Conservation (phyloP, 2,888 invertebrate genomes). For the Megastigmus dorsalis region DNA sequence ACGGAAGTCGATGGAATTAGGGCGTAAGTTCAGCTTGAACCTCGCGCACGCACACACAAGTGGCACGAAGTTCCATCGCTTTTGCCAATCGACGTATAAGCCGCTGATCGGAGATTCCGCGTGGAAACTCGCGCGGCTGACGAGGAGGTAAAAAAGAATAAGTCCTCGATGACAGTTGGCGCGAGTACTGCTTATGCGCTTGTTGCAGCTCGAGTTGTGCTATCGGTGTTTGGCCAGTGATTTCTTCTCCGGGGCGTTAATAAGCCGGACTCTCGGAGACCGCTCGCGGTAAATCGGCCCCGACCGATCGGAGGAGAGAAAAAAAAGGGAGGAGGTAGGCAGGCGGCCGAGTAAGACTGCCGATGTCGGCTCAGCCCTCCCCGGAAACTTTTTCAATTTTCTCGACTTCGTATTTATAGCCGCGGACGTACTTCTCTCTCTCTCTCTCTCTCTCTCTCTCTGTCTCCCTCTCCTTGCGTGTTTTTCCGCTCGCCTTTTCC, state of each 20-base stretch:
- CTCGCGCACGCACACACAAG: too few relatives aligned
- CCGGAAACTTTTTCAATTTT: conserved; percentile 68
- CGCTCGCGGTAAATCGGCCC: conserved; percentile 6
- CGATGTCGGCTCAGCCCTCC: conserved; percentile 48
- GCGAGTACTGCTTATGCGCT: too few relatives aligned
- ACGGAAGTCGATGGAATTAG: background rate
- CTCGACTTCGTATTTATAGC: conserved; percentile 66
- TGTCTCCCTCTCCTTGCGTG: conserved; percentile 34
- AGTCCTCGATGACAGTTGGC: background rate
- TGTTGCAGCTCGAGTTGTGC: background rate
- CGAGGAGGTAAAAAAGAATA: background rate
- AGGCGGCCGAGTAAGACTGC: too few relatives aligned
- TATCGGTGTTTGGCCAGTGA: background rate
- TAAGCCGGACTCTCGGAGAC: background rate
- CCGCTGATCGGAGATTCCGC: background rate
- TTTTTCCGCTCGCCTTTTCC: conserved; percentile 31
- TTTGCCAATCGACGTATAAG: background rate
- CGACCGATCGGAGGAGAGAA: background rate
- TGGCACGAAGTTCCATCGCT: background rate
- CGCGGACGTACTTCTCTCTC: conserved; percentile 11
- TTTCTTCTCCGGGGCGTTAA: conserved; percentile 8
- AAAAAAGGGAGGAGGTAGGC: too few relatives aligned
- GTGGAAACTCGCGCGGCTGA: background rate
- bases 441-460: too few relatives aligned
- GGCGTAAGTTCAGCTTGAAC: background rate